phyloP scores from a whole-genome alignment of 2,888 invertebrate genomes.

The Lasioglossum leucozonium region DNA sequence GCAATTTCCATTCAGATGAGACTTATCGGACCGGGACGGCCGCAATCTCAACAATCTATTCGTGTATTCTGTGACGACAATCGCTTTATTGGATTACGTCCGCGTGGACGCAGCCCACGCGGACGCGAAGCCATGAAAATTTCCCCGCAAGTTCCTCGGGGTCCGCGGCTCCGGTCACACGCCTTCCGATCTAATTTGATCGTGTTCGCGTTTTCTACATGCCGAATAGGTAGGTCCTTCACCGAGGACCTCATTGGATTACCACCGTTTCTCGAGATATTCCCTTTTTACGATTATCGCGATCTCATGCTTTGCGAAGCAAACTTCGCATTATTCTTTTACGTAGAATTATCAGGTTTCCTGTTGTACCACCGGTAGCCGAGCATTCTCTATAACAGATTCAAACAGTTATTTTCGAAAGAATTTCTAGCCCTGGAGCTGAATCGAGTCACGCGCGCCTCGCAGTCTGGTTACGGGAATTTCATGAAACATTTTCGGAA shows the following conservation, averaged over 20 bases:
- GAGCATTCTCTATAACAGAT: not conserved
- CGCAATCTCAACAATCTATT: slow-evolving; percentile 35
- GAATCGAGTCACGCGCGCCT: slow-evolving; percentile 27
- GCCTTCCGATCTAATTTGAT: slow-evolving; percentile 21
- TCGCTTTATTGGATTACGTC: slow-evolving; percentile 4
- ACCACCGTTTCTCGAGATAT: not conserved
- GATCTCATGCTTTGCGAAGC: not conserved
- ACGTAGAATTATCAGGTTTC: not conserved
- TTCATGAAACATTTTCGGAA: slow-evolving; percentile 42
- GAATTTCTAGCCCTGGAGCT: not conserved
- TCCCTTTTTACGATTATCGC: not conserved
- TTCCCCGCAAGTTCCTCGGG: slow-evolving; percentile 4
- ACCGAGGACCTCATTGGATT: not conserved
- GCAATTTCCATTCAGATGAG: slow-evolving; percentile 63
- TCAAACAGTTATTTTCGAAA: not conserved
- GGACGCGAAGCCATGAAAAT: not conserved
- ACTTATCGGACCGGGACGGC: slow-evolving; percentile 34
- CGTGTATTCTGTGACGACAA: slow-evolving; percentile 32
- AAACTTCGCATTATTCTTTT: not conserved
- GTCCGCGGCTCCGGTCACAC: not conserved
- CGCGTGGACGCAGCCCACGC: not conserved
- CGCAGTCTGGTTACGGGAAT: slow-evolving; percentile 18
- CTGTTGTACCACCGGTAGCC: not conserved
- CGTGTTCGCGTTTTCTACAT: not conserved
- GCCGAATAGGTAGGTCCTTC: not conserved